A percentile compares a stretch with the other conserved stretches of the same genome.
phyloP scores from a whole-genome alignment of 2,113 vertebrate genomes.

The Synodontis membranacea region DNA sequence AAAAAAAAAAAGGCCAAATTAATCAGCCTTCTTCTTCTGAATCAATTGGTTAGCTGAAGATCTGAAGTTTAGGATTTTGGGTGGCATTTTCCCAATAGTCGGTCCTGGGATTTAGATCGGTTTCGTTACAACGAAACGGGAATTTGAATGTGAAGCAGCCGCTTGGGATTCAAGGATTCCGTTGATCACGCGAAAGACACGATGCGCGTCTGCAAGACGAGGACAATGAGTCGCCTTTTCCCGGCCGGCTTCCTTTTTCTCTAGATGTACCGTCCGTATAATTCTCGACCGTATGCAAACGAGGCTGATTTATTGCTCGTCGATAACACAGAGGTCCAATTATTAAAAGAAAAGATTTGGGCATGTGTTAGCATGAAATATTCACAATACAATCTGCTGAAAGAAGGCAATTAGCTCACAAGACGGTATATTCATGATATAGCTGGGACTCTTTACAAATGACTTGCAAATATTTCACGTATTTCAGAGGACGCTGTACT shows the following conservation, averaged over 20 bases:
- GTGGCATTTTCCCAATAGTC: background rate
- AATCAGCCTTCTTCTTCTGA: background rate
- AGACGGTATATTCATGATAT: conserved; percentile 33
- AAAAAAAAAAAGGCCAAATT: background rate
- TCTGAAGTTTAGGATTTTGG: conserved; percentile 1
- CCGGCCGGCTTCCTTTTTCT: conserved; percentile 21
- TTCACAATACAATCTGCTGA: conserved; percentile 34
- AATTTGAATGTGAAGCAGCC: conserved; percentile 25
- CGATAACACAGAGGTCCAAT: background rate
- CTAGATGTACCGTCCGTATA: conserved; percentile 27
- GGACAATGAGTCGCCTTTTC: conserved; percentile 26
- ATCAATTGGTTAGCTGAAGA: background rate
- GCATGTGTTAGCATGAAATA: conserved; percentile 42
- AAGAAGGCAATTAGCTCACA: conserved; percentile 47
- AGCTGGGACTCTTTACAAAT: conserved; percentile 48
- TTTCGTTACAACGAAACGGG: conserved; percentile 25
- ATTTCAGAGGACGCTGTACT: conserved; percentile 28
- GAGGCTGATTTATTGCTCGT: conserved; percentile 32
- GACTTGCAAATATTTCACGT: conserved; percentile 50
- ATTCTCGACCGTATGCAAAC: conserved; percentile 33
- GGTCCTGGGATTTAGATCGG: background rate
- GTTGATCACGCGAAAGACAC: conserved; percentile 39
- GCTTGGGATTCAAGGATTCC: conserved; percentile 30
- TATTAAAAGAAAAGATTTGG: conserved; percentile 31
- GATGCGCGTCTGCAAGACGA: conserved; percentile 7